Base-by-base conservation (phyloP, 2,797 vertebrate genomes). In the Bucorvus abyssinicus region DNA sequence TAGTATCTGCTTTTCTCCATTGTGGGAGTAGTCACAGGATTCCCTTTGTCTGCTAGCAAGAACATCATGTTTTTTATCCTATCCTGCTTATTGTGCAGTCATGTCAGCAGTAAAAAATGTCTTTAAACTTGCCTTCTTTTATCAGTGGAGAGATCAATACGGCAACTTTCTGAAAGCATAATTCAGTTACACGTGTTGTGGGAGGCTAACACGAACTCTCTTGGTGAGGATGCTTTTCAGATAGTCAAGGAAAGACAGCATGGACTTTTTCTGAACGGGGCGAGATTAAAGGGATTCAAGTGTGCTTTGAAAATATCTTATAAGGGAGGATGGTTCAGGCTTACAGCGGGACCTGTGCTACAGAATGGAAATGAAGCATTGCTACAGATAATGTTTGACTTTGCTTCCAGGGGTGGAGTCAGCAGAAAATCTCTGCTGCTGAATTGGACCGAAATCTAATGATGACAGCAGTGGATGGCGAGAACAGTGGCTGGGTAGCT, bases 121-220 rank as follows among this genome's bases (percentile, higher is more conserved):
- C 93, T 95, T 95, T 85, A 90, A 93, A n/a, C 44, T 10, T 81
- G 86, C 50, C 40, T 87, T 71, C 90, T 96, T 96, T 95, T 95
- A 96, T 96, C 94, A 89, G 88, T 30, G 36, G 57, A 69, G 78
- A 83, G 78, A 97, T 96, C 96, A 95, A 95, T 96, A 93, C 52
- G 65, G 92, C 69, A 95, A 82, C 88, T 96, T 96, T 96, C 74
- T 94, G 94, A 89, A 81, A 85, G 86, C 81, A 65, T 95, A 93
- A 91, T 93, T 94, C 93, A 86, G 86, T 87, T 93, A 92, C 78
- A 83, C 4, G 84, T 91, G 92, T 47, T 94, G 61, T 77, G 61
- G 84, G 84, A 91, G 79, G 61, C 52, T 55, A 77, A 92, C 0
- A 0, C 0, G 1, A 67, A 9, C 44, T 30, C 81, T 95, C 65